phyloP scores from a whole-genome alignment of 2,797 vertebrate species.

The Synanceia verrucosa region DNA sequence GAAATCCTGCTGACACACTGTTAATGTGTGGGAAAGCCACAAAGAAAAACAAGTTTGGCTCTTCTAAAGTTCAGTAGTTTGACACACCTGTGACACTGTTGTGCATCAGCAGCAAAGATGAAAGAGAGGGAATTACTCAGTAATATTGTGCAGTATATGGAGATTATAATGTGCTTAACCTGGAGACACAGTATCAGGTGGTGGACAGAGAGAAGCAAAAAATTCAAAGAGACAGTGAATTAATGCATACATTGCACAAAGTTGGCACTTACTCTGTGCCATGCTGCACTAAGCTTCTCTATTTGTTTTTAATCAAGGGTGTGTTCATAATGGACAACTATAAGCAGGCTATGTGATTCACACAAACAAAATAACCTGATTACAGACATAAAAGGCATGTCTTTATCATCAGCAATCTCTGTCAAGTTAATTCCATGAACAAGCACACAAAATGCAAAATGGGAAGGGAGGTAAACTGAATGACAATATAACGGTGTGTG shows the following conservation, averaged over 20 bases:
- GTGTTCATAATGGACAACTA: neutral
- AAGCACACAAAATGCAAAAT: neutral
- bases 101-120: constrained; percentile 7
- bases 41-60: neutral
- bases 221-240: neutral
- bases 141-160: neutral
- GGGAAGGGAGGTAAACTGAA: neutral
- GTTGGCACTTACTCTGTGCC: neutral
- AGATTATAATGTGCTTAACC: constrained; percentile 22
- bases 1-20: constrained; percentile 13
- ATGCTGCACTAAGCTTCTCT: neutral
- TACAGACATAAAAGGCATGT: neutral
- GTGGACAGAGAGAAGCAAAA: neutral
- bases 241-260: neutral
- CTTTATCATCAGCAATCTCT: neutral
- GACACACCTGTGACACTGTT: constrained; percentile 15
- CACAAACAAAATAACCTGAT: neutral
- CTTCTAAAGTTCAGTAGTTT: constrained; percentile 2
- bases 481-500: constrained; percentile 8
- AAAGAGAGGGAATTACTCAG: constrained; percentile 4
- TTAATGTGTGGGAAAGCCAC: constrained; percentile 10
- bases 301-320: neutral
- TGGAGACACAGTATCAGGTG: constrained; percentile 4
- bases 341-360: neutral
- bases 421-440: neutral